Conservation (phyloP, 2,113 vertebrate species). For the Okapia johnstoni region DNA sequence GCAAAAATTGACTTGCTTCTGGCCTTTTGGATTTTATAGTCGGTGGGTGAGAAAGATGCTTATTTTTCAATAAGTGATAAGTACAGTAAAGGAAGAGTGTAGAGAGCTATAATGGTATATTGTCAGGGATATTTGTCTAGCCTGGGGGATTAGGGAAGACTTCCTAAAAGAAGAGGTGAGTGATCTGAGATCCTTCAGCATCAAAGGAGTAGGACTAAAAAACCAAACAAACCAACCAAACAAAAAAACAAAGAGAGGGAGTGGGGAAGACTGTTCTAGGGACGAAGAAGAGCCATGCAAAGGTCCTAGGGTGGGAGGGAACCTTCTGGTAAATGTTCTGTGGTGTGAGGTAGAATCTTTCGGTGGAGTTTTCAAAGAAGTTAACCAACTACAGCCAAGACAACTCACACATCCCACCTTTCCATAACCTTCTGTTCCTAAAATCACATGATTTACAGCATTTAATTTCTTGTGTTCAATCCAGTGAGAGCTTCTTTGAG, state of each 20-base stretch:
- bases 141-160: background rate
- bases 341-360: background rate
- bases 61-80: background rate
- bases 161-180: background rate
- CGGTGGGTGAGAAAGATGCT: background rate
- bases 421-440: background rate
- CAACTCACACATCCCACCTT: background rate
- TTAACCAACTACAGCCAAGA: background rate
- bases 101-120: background rate
- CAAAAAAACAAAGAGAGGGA: background rate
- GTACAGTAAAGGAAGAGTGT: background rate
- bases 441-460: conserved; percentile 17
- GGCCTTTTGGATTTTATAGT: background rate
- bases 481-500: background rate
- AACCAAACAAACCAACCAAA: background rate
- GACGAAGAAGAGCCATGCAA: background rate
- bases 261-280: background rate
- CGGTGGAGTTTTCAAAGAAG: conserved; percentile 14
- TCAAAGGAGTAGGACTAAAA: background rate
- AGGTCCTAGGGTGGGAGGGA: background rate
- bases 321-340: background rate
- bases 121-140: background rate
- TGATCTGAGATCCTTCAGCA: background rate
- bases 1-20: background rate
- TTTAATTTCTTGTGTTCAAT: conserved; percentile 22